Evolutionary conservation across 2,888 invertebrate genomes (phyloP), one percentile per base, ranked within the genome.

Genomic region (Eupelmus urozonus): DNA sequence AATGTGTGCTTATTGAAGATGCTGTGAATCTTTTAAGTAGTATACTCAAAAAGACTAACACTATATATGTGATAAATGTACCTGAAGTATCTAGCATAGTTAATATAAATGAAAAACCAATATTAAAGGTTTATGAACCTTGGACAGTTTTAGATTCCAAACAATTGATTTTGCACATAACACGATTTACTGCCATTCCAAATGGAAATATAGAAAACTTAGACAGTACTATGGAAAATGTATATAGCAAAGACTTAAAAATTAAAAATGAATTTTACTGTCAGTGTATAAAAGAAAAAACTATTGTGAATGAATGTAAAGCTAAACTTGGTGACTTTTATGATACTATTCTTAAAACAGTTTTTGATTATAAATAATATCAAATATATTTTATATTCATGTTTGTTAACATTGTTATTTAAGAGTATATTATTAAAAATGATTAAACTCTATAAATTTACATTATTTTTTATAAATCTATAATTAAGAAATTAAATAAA

Each of bases 41-140:
- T 65, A 3, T 80, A 9, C 25, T 71, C 13, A 66, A 53, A 40
- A 57, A 65, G 11, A 29, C 16, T 4, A 4, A 20, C n/a, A 57
- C 67, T 45, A 53, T 80, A 69, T 75, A 62, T 53, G 69, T 80
- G 5, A 72, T 80, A n/a, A 80, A 75, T 76, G 69, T 76, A 51
- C 80, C 78, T 72, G 72, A 78, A 67, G 55, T 80, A 25, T 80
- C 80, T 27, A 2, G 59, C 20, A 13, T 27, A 20, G 57, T 80
- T 42, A 80, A 78, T 72, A 53, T 57, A 49, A 78, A 59, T 51
- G 45, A 75, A 20, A 78, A 80, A 40, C 76, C 76, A 63, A 23
- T 72, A 9, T 78, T 80, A 59, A 80, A 78, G 29, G 53, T 80
- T 72, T 80, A 69, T 76, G 70, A 80, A 65, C 80, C 80, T 45